phyloP scores from a whole-genome alignment of 2,797 vertebrate genomes.

The Poecilia gillii region DNA sequence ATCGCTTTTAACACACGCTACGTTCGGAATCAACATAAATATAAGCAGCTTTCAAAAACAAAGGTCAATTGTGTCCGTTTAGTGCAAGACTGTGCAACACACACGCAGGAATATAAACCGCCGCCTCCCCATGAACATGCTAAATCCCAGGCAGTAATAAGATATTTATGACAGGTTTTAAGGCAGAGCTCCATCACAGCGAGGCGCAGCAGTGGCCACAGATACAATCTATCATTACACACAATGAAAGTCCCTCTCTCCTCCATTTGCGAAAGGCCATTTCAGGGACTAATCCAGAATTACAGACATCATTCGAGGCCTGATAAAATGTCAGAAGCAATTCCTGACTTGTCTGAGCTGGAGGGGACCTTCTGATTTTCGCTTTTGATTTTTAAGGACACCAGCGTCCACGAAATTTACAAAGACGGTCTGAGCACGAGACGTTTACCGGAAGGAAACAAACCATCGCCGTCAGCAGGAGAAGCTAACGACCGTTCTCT shows the following conservation, averaged over 20 bases:
- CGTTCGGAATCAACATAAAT: constrained; percentile 1
- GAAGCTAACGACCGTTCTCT: constrained; percentile 63
- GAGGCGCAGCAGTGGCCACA: constrained; percentile 30
- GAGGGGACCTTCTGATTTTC: constrained; percentile 75
- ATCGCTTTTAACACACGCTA: constrained; percentile 15
- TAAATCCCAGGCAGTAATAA: constrained; percentile 50
- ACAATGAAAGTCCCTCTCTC: constrained; percentile 59
- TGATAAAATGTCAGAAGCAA: constrained; percentile 76
- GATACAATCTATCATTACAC: constrained; percentile 78
- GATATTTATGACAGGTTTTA: constrained; percentile 59
- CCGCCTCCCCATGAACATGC: constrained; percentile 42
- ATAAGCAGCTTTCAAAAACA: constrained; percentile 30
- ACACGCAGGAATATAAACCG: constrained; percentile 31
- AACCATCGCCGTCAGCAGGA: constrained; percentile 31
- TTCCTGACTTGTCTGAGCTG: constrained; percentile 50
- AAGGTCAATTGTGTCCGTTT: constrained; percentile 35
- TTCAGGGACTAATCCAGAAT: constrained; percentile 75
- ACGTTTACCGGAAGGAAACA: constrained; percentile 52
- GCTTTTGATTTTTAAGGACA: constrained; percentile 26
- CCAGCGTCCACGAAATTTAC: constrained; percentile 35
- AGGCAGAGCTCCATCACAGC: constrained; percentile 47
- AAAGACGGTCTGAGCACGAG: constrained; percentile 46
- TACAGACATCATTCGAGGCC: constrained; percentile 66
- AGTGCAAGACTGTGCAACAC: constrained; percentile 40
- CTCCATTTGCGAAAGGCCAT: constrained; percentile 56